Evolutionary conservation across 2,888 invertebrate genomes (phyloP), one percentile per base, ranked within the genome.

Genomic region (Diarsia brunnea): DNA sequence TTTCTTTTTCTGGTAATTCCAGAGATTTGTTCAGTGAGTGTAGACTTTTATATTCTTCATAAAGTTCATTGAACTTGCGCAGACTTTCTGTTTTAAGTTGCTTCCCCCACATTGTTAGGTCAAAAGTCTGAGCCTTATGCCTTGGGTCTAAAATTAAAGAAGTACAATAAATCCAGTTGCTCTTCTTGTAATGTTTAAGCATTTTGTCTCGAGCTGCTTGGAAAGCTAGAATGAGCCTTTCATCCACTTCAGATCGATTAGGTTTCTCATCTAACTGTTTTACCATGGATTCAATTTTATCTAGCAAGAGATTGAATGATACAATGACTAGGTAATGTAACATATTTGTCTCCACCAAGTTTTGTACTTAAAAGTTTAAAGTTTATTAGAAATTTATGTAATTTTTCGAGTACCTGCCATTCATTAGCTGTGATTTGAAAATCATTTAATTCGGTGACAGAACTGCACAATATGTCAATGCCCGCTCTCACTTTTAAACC

Each of bases 191-290:
- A 53, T 53, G 53, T 2, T 53, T 53, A n/a, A n/a, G 53, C 53
- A 53, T 53, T 53, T 86, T 84, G 73, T 84, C 85, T 87, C 85
- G 78, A 31, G 87, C 84, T 87, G 84, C 85, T 86, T 86, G 84
- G 77, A 85, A 84, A 82, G 61, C 85, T 68, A 85, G 78, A 84
- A 85, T 87, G 82, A 87, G 82, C 82, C 81, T 82, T 85, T 87
- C 82, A 84, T 86, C 86, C 79, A 85, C 84, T 86, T 82, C 84
- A 75, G 82, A 73, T 84, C 81, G 78, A 84, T 86, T 84, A 80
- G 84, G 84, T 86, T 86, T 86, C 83, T 86, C 82, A 84, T 82
- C 84, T 82, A 84, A 80, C 60, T 82, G 82, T 85, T 83, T 83
- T 85, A 83, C 85, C 81, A 81, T 81, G 71, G 78, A 76, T 81